Base-by-base conservation (phyloP, 2,797 vertebrate genomes). In the Pipistrellus nathusii region DNA sequence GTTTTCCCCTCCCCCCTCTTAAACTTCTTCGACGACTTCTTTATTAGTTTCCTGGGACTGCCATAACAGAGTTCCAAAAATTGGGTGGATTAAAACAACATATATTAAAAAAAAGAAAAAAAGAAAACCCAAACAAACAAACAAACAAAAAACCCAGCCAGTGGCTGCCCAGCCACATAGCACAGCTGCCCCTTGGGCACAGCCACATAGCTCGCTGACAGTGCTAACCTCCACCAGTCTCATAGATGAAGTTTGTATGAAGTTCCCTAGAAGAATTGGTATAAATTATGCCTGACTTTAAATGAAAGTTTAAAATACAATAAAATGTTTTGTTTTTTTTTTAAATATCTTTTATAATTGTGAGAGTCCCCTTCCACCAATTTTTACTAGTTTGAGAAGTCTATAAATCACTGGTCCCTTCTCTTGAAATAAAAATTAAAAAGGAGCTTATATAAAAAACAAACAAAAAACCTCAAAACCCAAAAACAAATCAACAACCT, bases 121-220 rank as follows among this genome's bases (percentile, higher is more conserved):
- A 41, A 41, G 38, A 41, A 41, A 41, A 41, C 6, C 38, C 38
- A 41, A 41, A 41, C 38, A 41, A 41, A 41, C 38, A 38, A 38
- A 38, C 38, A 38, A 38, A 38, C 38, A 41, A 41, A 41, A 6
- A 41, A 41, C 38, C 38, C 38, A 41, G 98, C 98, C 0, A 97
- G 95, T 23, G 99, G 99, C 94, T 99, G 99, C 89, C 99, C 99
- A 0, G 55, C 96, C 89, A 90, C 97, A 53, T 99, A 84, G 21
- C 23, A 3, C 38, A 0, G 14, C 82, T 18, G 35, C 69, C 44
- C 6, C 44, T 9, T 0, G 17, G 71, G 71, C 4, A 78, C 0
- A 2, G 10, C 32, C 25, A 5, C 0, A 68, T 95, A 72, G 75
- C 4, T 76, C 48, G 95, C 95, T 83, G 94, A 93, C 59, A 59